These are phyloP conservation scores for Sapayoa aenigma DNA, from an alignment of 2,113 vertebrate species.

Conservation along the genomic window DNA sequence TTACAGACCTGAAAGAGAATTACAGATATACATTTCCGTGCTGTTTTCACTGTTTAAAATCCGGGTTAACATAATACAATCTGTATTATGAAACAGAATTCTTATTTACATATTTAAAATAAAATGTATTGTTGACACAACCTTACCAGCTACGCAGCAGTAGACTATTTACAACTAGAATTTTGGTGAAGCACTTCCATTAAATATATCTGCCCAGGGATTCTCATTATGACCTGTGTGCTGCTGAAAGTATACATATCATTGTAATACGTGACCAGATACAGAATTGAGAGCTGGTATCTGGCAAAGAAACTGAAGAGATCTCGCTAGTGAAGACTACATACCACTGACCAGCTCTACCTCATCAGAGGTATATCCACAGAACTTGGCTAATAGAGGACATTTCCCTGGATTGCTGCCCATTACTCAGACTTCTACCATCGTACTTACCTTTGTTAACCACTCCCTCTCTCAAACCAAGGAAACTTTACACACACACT, in stretches of 20 bases:
- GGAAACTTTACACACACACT: not conserved
- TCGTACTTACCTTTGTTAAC: not conserved
- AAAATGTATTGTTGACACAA: not conserved
- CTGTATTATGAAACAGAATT: not conserved
- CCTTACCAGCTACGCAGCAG: not conserved
- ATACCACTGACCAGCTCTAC: not conserved
- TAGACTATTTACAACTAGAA: not conserved
- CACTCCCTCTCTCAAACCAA: not conserved
- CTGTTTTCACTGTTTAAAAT: not conserved
- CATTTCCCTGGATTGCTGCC: not conserved
- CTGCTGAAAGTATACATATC: not conserved
- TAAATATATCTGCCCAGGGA: not conserved
- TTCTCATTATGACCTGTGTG: not conserved
- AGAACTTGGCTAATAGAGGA: not conserved
- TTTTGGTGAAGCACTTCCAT: not conserved
- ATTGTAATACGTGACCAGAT: not conserved
- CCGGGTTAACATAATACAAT: not conserved
- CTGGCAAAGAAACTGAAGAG: not conserved
- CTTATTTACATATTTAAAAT: not conserved
- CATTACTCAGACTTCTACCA: not conserved
- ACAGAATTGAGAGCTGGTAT: not conserved
- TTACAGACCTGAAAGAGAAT: slow-evolving; percentile 88
- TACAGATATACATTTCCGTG: not conserved
- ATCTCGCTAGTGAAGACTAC: not conserved
- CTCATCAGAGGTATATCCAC: not conserved